A percentile compares a stretch with the other conserved stretches of the same genome.
phyloP scores from a whole-genome alignment of 2,888 invertebrate genomes.

The Drosophila limbata region DNA sequence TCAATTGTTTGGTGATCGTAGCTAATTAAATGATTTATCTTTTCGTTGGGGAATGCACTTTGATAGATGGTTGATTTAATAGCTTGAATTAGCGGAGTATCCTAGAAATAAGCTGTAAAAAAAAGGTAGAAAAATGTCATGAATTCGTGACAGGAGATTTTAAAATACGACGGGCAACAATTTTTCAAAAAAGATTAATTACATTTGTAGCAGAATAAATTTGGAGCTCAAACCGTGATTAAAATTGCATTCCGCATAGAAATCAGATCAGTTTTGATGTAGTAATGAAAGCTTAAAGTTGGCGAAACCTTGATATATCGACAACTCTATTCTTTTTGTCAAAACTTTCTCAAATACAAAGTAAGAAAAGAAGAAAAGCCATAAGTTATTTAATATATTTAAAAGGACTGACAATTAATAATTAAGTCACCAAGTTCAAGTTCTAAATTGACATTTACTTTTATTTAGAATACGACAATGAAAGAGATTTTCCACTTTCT shows the following conservation, averaged over 20 bases:
- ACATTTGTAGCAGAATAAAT: too few species aligned
- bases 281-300: too few species aligned
- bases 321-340: too few species aligned
- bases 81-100: background rate
- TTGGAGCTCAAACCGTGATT: too few species aligned
- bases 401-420: background rate
- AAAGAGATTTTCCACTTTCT: constrained; percentile 33
- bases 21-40: constrained; percentile 37
- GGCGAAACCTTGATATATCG: too few species aligned
- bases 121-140: background rate
- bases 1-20: constrained; percentile 30
- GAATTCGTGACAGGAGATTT: background rate
- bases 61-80: constrained; percentile 3
- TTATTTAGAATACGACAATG: constrained; percentile 10
- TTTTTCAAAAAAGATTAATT: too few species aligned
- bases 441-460: constrained; percentile 3
- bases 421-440: background rate
- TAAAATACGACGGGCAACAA: too few species aligned
- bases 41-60: background rate
- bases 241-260: too few species aligned
- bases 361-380: background rate
- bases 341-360: too few species aligned
- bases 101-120: constrained; percentile 1
- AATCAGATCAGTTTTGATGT: too few species aligned
- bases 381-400: background rate